phyloP scores from a whole-genome alignment of 1,140 invertebrate species.

The Camponotus pennsylvanicus region DNA sequence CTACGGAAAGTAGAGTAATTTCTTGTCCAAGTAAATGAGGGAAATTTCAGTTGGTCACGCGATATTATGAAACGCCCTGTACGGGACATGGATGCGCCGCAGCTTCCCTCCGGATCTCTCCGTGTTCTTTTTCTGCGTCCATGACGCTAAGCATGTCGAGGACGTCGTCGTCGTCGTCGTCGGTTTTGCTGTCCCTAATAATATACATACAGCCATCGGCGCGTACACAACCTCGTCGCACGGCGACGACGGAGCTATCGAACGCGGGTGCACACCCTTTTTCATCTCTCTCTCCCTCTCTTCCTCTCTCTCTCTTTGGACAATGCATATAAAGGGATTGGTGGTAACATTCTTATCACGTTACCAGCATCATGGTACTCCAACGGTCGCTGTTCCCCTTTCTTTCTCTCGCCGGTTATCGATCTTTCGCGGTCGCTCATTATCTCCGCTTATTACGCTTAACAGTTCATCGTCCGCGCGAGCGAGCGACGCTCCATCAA shows the following conservation, averaged over 20 bases:
- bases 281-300: background rate
- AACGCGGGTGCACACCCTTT: constrained; percentile 43
- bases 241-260: constrained; percentile 11
- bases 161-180: constrained; percentile 16
- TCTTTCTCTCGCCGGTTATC: constrained; percentile 30
- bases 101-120: background rate
- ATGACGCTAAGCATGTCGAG: constrained; percentile 50
- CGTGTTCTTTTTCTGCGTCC: background rate
- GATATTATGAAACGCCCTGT: background rate
- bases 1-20: background rate
- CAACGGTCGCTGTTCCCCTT: constrained; percentile 22
- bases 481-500: constrained; percentile 5
- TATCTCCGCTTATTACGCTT: constrained; percentile 43
- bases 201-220: constrained; percentile 18
- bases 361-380: constrained; percentile 31
- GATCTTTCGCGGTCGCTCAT: constrained; percentile 25
- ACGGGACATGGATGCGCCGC: background rate
- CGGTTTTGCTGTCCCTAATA: constrained; percentile 44
- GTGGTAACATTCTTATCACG: constrained; percentile 33
- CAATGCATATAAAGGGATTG: constrained; percentile 17
- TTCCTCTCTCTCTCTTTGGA: background rate
- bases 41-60: too few species aligned
- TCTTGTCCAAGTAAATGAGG: background rate
- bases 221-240: constrained; percentile 32
- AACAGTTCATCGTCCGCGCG: constrained; percentile 43